phyloP scores from a whole-genome alignment of 2,797 vertebrate species.

The Acestrorhynchus altus region DNA sequence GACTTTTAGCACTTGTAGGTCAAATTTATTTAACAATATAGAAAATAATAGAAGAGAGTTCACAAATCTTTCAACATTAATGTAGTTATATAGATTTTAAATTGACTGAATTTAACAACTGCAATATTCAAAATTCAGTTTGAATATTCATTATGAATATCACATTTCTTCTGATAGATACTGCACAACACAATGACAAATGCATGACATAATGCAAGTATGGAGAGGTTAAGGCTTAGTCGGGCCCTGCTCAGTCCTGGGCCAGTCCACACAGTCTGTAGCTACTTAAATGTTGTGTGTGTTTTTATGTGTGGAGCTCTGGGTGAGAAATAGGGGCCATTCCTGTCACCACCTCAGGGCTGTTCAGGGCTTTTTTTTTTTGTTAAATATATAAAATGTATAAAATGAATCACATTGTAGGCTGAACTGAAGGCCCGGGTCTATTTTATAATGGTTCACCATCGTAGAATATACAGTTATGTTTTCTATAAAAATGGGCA shows the following conservation, averaged over 20 bases:
- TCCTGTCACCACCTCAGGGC: slow-evolving; percentile 17
- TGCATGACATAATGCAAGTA: background rate
- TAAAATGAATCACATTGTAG: no score
- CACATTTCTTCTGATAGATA: background rate
- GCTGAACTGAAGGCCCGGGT: no score
- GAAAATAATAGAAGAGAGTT: no score
- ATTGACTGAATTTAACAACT: no score
- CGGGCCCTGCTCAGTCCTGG: background rate
- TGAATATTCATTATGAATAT: no score
- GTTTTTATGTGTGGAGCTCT: background rate
- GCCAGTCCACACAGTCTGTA: slow-evolving; percentile 1
- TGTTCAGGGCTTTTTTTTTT: no score
- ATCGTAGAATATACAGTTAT: background rate
- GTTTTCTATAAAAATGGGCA: background rate
- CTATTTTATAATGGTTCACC: background rate
- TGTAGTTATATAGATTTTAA: background rate
- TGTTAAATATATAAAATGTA: no score
- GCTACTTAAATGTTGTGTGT: background rate
- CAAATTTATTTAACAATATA: no score
- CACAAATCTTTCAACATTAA: no score
- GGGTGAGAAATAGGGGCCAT: slow-evolving; percentile 2
- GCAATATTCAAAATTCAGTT: no score
- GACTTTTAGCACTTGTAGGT: no score
- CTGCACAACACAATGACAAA: background rate
- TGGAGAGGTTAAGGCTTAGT: background rate